Evolutionary conservation across 2,113 vertebrate genomes (phyloP), one percentile per base, ranked within the genome.

Genomic region (Zapus hudsonius): DNA sequence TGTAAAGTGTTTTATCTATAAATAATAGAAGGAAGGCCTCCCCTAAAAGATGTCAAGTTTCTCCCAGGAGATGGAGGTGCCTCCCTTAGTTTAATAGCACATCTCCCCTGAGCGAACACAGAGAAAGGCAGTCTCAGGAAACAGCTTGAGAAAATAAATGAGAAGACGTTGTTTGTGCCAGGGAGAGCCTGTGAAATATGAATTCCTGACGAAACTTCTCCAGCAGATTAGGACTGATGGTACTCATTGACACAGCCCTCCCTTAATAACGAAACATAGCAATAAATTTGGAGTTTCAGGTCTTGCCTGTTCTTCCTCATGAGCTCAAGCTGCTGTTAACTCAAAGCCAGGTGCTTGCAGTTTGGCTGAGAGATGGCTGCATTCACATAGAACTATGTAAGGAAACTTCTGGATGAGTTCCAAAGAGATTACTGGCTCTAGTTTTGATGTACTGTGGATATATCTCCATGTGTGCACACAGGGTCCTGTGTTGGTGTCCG

Each of bases 221-320:
- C 95, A 97, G 95, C 96, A 97, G 95, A 94, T 97, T 94, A 91
- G 96, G 95, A 97, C 90, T 52, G 76, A 94, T 95, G 94, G 93
- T 95, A 90, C 83, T 97, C 82, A 67, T 95, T 93, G 95, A 72
- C 94, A 95, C 91, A 1, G 89, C 95, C 96, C 96, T 97, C 95
- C 96, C 96, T 92, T 97, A 95, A 92, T 96, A 97, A 95, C 70
- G 76, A 91, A 92, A 95, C 95, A 97, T 96, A 97, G 96, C 96
- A 96, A 96, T 97, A 96, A 95, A 96, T 93, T 93, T 95, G 95
- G 95, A 96, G 16, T 76, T 81, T n/a, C 74, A 75, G 4, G 55
- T 96, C 96, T 96, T 96, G 93, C 81, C 94, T 93, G 70, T 81
- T 96, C 17, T 22, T 92, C 67, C 55, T 63, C 10, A 23, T 13